A percentile compares a stretch with the other conserved stretches of the same genome.
phyloP scores from a whole-genome alignment of 2,113 vertebrate genomes.

The Microcebus tavaratra region DNA sequence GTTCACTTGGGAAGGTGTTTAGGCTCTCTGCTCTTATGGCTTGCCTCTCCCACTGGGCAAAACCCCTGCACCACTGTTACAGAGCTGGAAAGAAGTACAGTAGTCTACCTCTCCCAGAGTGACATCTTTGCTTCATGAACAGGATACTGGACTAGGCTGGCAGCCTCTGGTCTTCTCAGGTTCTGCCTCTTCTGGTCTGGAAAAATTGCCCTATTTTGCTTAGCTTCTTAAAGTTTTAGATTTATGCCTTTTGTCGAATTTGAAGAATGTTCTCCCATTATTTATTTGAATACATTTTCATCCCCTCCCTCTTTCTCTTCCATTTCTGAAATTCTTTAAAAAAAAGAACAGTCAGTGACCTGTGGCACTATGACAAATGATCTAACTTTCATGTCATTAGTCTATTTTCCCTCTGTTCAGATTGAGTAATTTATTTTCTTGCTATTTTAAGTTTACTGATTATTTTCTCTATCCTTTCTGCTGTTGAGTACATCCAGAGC shows the following conservation, averaged over 20 bases:
- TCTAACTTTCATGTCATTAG: not conserved
- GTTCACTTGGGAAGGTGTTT: not conserved
- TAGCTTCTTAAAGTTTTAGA: not conserved
- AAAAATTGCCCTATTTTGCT: not conserved
- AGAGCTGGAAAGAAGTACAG: not conserved
- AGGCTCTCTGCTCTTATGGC: not conserved
- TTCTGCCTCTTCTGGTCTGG: too few relatives aligned
- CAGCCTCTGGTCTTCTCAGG: not conserved
- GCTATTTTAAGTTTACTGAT: not conserved
- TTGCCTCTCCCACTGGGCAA: not conserved
- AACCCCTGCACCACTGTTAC: not conserved
- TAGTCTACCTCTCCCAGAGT: not conserved
- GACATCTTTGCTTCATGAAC: not conserved
- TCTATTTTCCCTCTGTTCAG: not conserved
- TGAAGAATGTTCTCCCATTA: not conserved
- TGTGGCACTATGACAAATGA: too few relatives aligned
- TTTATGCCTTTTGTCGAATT: not conserved
- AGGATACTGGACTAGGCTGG: not conserved
- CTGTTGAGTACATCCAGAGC: not conserved
- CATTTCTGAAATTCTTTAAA: not conserved
- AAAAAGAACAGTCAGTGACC: too few relatives aligned
- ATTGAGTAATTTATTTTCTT: not conserved
- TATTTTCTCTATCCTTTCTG: not conserved
- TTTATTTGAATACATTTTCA: not conserved
- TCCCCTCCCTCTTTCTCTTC: not conserved